Base-by-base conservation (phyloP, 2,888 invertebrate genomes). In the Caenorhabditis sp. region DNA sequence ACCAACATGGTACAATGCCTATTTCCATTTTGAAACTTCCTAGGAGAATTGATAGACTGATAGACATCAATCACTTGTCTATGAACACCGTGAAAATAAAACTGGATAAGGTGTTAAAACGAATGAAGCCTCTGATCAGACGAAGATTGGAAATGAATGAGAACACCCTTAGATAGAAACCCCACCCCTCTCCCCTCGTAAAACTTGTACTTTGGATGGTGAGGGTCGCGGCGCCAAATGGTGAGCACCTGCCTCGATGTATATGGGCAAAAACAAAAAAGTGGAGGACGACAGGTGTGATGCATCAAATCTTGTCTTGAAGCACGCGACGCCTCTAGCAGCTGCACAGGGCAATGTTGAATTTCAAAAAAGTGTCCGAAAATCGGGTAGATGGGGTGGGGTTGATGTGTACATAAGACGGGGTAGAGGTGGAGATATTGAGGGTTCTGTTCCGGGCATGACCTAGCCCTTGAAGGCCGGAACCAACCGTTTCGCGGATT, bases 171-270 rank as follows among this genome's bases (percentile, higher is more conserved):
- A n/a, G n/a, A n/a, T n/a, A n/a, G n/a, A n/a, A n/a, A n/a, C n/a
- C n/a, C 44, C 18, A 15, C 11, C 53, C 24, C 18, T 37, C 5
- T 24, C 35, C 6, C 6, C 4, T 15, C 28, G 32, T 64, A 40
- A 62, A 62, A 44, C 5, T 13, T 53, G 61, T 51, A 53, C 61
- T n/a, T n/a, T n/a, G n/a, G n/a, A n/a, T n/a, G n/a, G n/a, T n/a
- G n/a, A n/a, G n/a, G n/a, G n/a, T n/a, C n/a, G n/a, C n/a, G 40
- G 55, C 32, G 37, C 47, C 62, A 65, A 35, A 58, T 65, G 65
- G 32, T 8, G 65, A 64, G 53, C 76, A 76, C 67, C 76, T 76
- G 76, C 26, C 62, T n/a, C n/a, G n/a, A n/a, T n/a, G n/a, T n/a
- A n/a, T n/a, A n/a, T n/a, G n/a, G n/a, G n/a, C n/a, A 53, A 64